Percentiles rank a stretch among this genome's conserved stretches.
phyloP scores from a whole-genome alignment of 1,140 invertebrate species.

The Bradynema listronoti region DNA sequence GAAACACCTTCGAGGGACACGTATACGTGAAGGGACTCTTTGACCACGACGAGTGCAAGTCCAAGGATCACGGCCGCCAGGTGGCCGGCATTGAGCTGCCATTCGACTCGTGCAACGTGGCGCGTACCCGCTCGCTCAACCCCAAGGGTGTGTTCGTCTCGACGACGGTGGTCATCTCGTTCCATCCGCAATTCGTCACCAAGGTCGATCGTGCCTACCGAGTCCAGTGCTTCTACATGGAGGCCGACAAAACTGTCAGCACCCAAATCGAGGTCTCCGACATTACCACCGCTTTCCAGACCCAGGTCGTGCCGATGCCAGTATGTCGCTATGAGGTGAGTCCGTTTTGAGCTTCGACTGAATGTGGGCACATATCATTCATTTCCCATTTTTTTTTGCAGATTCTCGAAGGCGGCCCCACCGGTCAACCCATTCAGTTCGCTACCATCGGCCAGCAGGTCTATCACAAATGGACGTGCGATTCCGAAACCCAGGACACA shows the following conservation, averaged over 20 bases:
- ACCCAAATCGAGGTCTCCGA: conserved; percentile 56
- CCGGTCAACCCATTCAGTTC: conserved; percentile 55
- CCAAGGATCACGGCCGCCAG: conserved; percentile 56
- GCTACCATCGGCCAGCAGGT: conserved; percentile 58
- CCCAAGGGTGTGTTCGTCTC: conserved; percentile 56
- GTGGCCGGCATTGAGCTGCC: conserved; percentile 57
- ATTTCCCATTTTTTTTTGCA: conserved; percentile 12
- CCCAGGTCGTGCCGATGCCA: conserved; percentile 57
- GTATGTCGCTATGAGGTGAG: conserved; percentile 54
- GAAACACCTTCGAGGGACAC: conserved; percentile 57
- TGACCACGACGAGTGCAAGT: conserved; percentile 53
- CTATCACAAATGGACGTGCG: conserved; percentile 58
- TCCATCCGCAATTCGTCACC: conserved; percentile 57
- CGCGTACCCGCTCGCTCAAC: conserved; percentile 55
- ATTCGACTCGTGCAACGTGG: conserved; percentile 57
- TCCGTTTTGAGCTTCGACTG: neutral
- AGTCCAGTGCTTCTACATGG: conserved; percentile 59
- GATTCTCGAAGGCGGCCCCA: conserved; percentile 57
- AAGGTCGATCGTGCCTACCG: conserved; percentile 57
- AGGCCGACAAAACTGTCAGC: conserved; percentile 57
- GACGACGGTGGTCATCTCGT: conserved; percentile 57
- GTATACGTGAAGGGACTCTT: conserved; percentile 58
- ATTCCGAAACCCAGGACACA: conserved; percentile 56
- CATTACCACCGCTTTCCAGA: conserved; percentile 56
- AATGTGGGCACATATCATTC: neutral